Conservation (phyloP, 2,888 invertebrate genomes). For the Tinea semifulvella region DNA sequence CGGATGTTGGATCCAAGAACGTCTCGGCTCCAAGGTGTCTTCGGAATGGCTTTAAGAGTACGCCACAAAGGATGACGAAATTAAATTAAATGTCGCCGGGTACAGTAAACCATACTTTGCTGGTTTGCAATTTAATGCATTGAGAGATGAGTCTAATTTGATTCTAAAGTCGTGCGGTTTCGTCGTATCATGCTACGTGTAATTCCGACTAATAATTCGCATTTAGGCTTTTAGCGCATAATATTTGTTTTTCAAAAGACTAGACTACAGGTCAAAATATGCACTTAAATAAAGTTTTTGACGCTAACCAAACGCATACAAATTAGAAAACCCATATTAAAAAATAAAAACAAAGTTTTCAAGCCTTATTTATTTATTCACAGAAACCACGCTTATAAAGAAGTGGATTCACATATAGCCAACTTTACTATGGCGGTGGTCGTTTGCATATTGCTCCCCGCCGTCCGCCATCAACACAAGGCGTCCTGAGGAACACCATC, state of each 20-base stretch:
- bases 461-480: no score
- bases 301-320: background rate
- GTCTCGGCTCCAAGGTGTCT: constrained; percentile 43
- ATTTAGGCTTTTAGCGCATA: no score
- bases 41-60: constrained; percentile 57
- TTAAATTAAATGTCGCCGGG: constrained; percentile 44
- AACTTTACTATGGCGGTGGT: no score
- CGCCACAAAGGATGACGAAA: constrained; percentile 55
- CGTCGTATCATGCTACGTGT: background rate
- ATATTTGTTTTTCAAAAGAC: no score
- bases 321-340: no score
- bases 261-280: background rate
- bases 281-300: background rate
- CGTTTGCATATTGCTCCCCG: no score
- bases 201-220: no score
- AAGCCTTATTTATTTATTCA: no score
- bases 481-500: no score
- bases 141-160: constrained; percentile 6
- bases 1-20: constrained; percentile 30
- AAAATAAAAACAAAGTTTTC: no score
- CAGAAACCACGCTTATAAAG: no score
- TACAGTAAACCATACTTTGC: constrained; percentile 35
- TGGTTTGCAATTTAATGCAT: constrained; percentile 32
- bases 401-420: no score
- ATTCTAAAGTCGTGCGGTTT: constrained; percentile 8